Evolutionary conservation across 2,797 vertebrate genomes (phyloP).

Genomic region (Lateolabrax maculatus): DNA sequence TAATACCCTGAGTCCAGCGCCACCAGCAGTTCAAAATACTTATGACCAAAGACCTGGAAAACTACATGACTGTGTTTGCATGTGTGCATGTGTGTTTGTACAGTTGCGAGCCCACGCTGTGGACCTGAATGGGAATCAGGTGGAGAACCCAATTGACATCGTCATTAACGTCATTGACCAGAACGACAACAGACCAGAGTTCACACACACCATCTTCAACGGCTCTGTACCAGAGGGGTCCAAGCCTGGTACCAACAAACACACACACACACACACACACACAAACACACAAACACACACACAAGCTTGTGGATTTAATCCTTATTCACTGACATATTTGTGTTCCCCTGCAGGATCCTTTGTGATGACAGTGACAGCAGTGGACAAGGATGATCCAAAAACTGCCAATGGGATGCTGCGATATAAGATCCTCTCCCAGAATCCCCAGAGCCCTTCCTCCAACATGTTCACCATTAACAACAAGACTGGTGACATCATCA

Average conservation of each 20-base stretch:
- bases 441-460: constrained; percentile 93
- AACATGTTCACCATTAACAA: constrained; percentile 99
- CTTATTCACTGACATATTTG: background rate
- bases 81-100: constrained; percentile 45
- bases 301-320: background rate
- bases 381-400: constrained; percentile 96
- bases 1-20: too few species aligned
- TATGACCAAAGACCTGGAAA: too few species aligned
- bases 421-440: constrained; percentile 97
- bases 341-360: constrained; percentile 89
- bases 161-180: constrained; percentile 98
- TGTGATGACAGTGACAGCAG: constrained; percentile 96
- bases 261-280: constrained; percentile 9
- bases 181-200: constrained; percentile 98
- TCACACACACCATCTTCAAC: constrained; percentile 94
- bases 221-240: constrained; percentile 97
- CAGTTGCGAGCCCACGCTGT: constrained; percentile 96
- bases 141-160: constrained; percentile 99
- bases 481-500: constrained; percentile 97
- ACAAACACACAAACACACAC: background rate
- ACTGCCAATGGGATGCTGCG: constrained; percentile 96
- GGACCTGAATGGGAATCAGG: constrained; percentile 98
- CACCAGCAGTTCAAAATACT: too few species aligned
- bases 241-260: constrained; percentile 86
- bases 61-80: constrained; percentile 15